Percentiles rank a stretch among this genome's conserved stretches.
phyloP scores from a whole-genome alignment of 2,113 vertebrate genomes.

The Proteles cristata region DNA sequence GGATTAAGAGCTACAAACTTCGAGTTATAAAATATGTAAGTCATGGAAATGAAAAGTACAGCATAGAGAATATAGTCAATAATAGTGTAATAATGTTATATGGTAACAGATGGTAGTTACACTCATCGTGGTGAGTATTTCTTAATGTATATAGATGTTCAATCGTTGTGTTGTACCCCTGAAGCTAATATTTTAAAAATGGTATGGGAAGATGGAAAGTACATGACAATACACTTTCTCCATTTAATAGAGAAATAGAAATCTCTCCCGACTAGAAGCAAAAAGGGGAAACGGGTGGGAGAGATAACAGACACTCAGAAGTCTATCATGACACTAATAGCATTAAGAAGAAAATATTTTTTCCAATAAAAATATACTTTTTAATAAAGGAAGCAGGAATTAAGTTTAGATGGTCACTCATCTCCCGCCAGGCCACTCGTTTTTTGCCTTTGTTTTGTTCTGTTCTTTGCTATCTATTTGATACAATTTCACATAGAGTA shows the following conservation, averaged over 20 bases:
- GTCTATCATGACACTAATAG: background rate
- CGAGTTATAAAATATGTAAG: background rate
- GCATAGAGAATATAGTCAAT: background rate
- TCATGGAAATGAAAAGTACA: background rate
- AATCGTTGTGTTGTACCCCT: background rate
- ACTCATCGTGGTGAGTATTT: background rate
- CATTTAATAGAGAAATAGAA: background rate
- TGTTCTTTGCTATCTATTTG: background rate
- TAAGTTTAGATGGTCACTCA: background rate
- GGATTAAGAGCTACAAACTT: background rate
- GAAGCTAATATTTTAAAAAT: background rate
- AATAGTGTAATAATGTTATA: background rate
- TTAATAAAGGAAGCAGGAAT: background rate
- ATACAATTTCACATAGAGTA: conserved; percentile 25
- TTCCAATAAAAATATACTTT: background rate
- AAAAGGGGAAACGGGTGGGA: background rate
- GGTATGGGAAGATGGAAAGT: conserved; percentile 60
- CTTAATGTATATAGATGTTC: background rate
- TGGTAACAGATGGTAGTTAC: background rate
- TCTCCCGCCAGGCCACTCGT: background rate
- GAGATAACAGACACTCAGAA: background rate
- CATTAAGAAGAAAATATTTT: background rate
- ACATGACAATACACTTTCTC: conserved; percentile 59
- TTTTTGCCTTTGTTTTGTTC: background rate
- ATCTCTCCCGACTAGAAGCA: background rate